These are phyloP conservation scores for Micrasema minimum DNA, from an alignment of 1,140 invertebrate species.

Conservation along the genomic window DNA sequence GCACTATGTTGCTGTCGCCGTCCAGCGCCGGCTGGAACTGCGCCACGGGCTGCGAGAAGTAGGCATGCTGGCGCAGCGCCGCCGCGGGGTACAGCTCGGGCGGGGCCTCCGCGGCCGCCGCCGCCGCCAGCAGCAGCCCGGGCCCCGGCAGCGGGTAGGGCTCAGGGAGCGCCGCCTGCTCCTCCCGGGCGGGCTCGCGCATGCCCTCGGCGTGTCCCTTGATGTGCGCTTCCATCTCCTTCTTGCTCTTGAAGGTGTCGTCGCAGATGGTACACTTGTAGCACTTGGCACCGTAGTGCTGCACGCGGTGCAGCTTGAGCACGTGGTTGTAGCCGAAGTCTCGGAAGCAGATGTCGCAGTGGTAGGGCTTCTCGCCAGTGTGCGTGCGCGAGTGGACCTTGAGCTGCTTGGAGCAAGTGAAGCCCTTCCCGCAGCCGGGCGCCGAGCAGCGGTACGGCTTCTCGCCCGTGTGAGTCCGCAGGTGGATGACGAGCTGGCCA, in stretches of 20 bases:
- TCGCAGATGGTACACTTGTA: conserved; percentile 93
- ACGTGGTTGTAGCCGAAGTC: conserved; percentile 89
- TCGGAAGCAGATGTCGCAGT: conserved; percentile 70
- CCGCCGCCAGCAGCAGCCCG: conserved; percentile 56
- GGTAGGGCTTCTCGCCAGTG: conserved; percentile 84
- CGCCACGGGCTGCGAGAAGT: conserved; percentile 49
- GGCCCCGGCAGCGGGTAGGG: conserved; percentile 55
- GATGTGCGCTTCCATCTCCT: conserved; percentile 89
- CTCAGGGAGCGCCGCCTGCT: conserved; percentile 57
- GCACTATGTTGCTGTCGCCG: conserved; percentile 73
- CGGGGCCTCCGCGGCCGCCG: conserved; percentile 57
- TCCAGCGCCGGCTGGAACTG: conserved; percentile 59
- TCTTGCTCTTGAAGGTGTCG: conserved; percentile 89
- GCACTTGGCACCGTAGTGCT: conserved; percentile 90
- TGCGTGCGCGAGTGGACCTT: conserved; percentile 88
- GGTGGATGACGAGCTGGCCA: conserved; percentile 86
- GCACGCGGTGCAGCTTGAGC: conserved; percentile 87
- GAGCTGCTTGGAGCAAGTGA: conserved; percentile 90
- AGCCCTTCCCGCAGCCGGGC: conserved; percentile 85
- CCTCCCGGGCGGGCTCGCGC: conserved; percentile 55
- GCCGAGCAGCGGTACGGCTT: conserved; percentile 89
- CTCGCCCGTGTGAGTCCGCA: conserved; percentile 89
- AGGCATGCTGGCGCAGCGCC: conserved; percentile 55
- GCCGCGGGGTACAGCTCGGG: conserved; percentile 52
- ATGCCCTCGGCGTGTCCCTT: conserved; percentile 85